These are phyloP conservation scores for Macroteleia sp. DNA, from an alignment of 2,888 invertebrate genomes.

Conservation along the genomic window DNA sequence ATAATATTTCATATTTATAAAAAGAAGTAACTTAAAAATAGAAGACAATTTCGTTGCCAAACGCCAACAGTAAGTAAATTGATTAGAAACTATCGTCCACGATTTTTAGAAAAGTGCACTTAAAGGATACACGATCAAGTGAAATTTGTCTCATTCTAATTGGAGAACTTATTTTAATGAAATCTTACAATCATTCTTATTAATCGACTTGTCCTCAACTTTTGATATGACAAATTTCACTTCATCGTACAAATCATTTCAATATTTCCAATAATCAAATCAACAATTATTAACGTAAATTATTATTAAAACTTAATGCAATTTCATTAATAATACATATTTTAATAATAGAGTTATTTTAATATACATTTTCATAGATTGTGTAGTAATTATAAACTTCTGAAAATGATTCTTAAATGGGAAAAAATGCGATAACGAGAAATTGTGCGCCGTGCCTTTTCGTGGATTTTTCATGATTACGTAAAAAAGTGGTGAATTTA, in stretches of 20 bases:
- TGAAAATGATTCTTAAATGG: neutral
- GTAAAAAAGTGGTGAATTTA: neutral
- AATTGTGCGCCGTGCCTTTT: slow-evolving; percentile 63
- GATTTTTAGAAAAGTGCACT: slow-evolving; percentile 53
- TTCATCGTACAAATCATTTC: slow-evolving; percentile 19
- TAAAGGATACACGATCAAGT: slow-evolving; percentile 34
- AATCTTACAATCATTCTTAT: no score
- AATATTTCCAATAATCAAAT: slow-evolving; percentile 12
- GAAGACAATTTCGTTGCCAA: slow-evolving; percentile 35
- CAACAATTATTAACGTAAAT: neutral
- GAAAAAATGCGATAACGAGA: slow-evolving; percentile 42
- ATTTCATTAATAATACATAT: slow-evolving; percentile 4
- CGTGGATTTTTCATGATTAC: slow-evolving; percentile 37
- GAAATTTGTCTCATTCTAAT: neutral
- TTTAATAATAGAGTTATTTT: slow-evolving; percentile 36
- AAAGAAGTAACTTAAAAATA: no score
- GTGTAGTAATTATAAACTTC: slow-evolving; percentile 20
- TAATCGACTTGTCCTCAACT: no score
- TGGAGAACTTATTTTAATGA: neutral
- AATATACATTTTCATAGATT: slow-evolving; percentile 14
- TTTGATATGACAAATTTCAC: slow-evolving; percentile 12
- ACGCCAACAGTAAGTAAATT: slow-evolving; percentile 32
- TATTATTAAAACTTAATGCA: no score
- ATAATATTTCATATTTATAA: no score
- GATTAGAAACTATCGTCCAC: slow-evolving; percentile 29